Evolutionary conservation across 2,888 invertebrate genomes (phyloP), one percentile per base, ranked within the genome.

Genomic region (Adineta ricciae): DNA sequence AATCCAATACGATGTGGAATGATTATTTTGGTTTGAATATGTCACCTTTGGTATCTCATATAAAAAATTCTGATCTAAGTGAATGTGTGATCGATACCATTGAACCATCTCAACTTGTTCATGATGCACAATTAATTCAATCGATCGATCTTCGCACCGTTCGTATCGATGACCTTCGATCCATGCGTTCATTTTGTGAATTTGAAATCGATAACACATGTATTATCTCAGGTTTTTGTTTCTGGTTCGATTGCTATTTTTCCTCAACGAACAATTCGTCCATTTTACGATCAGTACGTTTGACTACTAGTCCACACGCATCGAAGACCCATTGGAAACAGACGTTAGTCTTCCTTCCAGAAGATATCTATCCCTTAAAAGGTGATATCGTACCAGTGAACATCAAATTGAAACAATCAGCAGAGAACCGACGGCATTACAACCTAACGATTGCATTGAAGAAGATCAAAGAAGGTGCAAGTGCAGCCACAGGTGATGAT

Each of bases 291-390:
- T 91, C 92, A 24, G 92, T 95, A 14, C 91, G 92, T 7, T 93
- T 96, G 88, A 94, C 94, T 84, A 96, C 96, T 0, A 93, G 94
- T 1, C 96, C 96, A 7, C 91, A 92, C 56, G 91, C 92, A 0
- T 92, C 93, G 0, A 92, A 93, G 38, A 97, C 97, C 0, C 97
- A 97, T 92, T 97, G 97, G 97, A 95, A 96, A 89, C 97, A 97
- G 90, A 96, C 96, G 0, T 92, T 96, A 1, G 96, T 97, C 90
- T 94, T 94, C 88, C 92, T 97, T 24, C 94, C 93, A 87, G 92
- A 94, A 87, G 93, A 94, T 52, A 92, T 94, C n/a, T 83, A 85
- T 83, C 83, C 83, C 83, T 90, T 92, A 83, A 93, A 95, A 0
- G 93, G 93, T 87, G 91, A 93, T 88, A 89, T 78, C 41, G 41